phyloP scores from a whole-genome alignment of 2,113 vertebrate species.

The Anarhynchus alexandrinus region DNA sequence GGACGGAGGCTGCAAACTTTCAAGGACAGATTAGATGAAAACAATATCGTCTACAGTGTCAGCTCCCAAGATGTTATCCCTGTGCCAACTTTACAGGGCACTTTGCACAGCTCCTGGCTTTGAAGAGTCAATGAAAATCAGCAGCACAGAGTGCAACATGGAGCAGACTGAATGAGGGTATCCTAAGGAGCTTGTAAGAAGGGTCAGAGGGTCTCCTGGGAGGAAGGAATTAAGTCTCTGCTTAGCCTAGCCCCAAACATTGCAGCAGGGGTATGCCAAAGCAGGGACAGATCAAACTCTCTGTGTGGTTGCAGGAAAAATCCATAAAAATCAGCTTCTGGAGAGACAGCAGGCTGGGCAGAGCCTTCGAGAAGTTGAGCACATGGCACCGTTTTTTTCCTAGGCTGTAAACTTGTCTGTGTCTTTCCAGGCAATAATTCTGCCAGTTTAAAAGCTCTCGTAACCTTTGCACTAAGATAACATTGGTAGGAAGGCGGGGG shows the following conservation, averaged over 20 bases:
- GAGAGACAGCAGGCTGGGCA: not conserved
- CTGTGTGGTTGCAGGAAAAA: not conserved
- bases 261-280: not conserved
- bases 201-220: not conserved
- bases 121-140: rapidly evolving
- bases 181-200: not conserved
- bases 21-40: not conserved
- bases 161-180: not conserved
- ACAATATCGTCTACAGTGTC: rapidly evolving
- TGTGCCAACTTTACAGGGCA: not conserved
- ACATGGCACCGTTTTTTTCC: not conserved
- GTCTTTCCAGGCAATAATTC: not conserved
- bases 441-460: not conserved
- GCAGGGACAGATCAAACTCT: not conserved
- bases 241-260: not conserved
- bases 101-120: not conserved
- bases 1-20: not conserved
- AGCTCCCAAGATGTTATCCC: not conserved
- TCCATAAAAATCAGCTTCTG: not conserved
- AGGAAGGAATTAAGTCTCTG: not conserved
- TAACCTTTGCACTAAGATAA: not conserved
- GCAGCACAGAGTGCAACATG: rapidly evolving
- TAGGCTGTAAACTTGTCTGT: not conserved
- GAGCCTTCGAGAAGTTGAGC: not conserved
- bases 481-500: not conserved